Evolutionary conservation across 2,888 invertebrate species (phyloP), one percentile per base, ranked within the genome.

Genomic region (Andrena trimmerana): DNA sequence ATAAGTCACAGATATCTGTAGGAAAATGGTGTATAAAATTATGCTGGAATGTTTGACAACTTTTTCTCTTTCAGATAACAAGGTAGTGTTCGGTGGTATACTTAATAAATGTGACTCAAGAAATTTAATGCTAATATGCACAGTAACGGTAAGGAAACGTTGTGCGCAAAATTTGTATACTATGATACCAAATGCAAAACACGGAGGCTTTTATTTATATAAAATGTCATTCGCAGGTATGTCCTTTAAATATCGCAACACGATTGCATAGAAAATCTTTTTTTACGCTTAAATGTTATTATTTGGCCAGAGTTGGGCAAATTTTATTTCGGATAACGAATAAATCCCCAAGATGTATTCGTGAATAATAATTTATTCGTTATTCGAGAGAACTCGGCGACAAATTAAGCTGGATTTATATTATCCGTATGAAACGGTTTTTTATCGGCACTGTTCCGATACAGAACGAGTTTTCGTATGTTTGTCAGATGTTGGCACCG

Each of bases 211-310:
- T 65, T 75, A 81, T 75, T 31, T 83, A 62, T 67, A 83, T 27
- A 79, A 65, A 66, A 60, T 86, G 4, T 75, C 84, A 16, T 87
- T 59, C 16, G 31, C 27, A 65, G 86, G 86, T 86, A 50, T 10
- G 52, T 57, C 24, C 10, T n/a, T 10, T 2, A 6, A 24, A 24
- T 54, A 48, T 60, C 7, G 10, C 42, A 31, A 54, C 50, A 16
- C 7, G 13, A 36, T 24, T 8, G 24, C 8, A 54, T 54, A 54
- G n/a, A 20, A 8, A 42, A 16, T 42, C 42, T 13, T 42, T n/a
- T n/a, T n/a, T n/a, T n/a, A n/a, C n/a, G n/a, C 36, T 42, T 42
- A 42, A 13, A 42, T 42, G 13, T 42, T 42, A 42, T 42, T 42
- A 13, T 13, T 13, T 13, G 8, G 10, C 10, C 10, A 13, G 10